phyloP scores from a whole-genome alignment of 1,140 invertebrate species.

The Hycleus phaleratus region DNA sequence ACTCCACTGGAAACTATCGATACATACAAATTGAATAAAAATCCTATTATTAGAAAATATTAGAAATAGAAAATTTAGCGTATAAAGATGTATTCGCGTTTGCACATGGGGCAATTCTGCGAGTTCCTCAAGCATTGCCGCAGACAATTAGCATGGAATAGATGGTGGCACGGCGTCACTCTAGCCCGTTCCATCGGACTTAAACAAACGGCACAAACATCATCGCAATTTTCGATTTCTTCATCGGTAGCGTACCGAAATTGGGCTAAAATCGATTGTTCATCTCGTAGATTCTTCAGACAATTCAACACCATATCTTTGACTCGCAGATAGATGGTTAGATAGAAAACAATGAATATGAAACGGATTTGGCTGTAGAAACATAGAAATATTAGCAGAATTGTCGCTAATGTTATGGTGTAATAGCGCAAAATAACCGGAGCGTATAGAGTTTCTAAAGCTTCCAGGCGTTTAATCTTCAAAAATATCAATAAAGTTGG shows the following conservation, averaged over 20 bases:
- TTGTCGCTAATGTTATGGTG: slow-evolving; percentile 46
- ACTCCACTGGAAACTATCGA: no score
- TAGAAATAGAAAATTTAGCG: slow-evolving; percentile 10
- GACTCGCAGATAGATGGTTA: slow-evolving; percentile 59
- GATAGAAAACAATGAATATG: slow-evolving; percentile 51
- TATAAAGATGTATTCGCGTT: slow-evolving; percentile 46
- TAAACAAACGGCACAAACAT: slow-evolving; percentile 69
- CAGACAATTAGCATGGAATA: slow-evolving; percentile 69
- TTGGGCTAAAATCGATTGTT: slow-evolving; percentile 51
- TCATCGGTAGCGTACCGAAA: slow-evolving; percentile 57
- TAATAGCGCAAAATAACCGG: slow-evolving; percentile 53
- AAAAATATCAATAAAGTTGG: slow-evolving; percentile 48
- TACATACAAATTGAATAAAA: no score
- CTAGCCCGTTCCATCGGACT: slow-evolving; percentile 58
- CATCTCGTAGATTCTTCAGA: slow-evolving; percentile 47
- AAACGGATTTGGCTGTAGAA: slow-evolving; percentile 51
- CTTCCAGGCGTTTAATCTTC: slow-evolving; percentile 55
- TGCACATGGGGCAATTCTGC: slow-evolving; percentile 65
- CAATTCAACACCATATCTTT: slow-evolving; percentile 53
- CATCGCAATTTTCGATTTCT: slow-evolving; percentile 60
- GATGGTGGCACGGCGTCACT: slow-evolving; percentile 66
- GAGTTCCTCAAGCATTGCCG: slow-evolving; percentile 60
- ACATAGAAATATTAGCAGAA: slow-evolving; percentile 48
- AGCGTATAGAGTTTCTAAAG: slow-evolving; percentile 57
- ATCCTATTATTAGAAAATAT: no score